Percentiles rank a stretch among this genome's conserved stretches.
Conservation (phyloP, 2,888 invertebrate species). For the Ichneumoninae sp. region DNA sequence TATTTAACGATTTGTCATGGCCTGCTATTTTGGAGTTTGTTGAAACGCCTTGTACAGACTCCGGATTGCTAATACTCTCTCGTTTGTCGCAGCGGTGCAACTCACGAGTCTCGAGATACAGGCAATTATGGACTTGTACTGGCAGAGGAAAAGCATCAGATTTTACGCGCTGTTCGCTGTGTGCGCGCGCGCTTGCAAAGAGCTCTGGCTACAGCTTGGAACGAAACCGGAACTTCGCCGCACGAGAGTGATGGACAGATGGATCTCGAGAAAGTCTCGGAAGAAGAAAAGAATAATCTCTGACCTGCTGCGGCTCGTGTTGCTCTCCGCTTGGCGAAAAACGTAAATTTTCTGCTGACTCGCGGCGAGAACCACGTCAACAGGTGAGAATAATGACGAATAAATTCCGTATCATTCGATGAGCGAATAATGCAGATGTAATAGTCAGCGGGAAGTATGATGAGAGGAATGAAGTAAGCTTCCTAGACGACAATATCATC, state of each 20-base stretch:
- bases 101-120: background rate
- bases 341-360: constrained; percentile 53
- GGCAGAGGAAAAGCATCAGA: background rate
- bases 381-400: constrained; percentile 45
- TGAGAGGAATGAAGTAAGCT: constrained; percentile 5
- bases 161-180: background rate
- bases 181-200: constrained; percentile 12
- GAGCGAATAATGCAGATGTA: constrained; percentile 49
- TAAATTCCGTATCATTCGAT: constrained; percentile 39
- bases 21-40: background rate
- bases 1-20: background rate
- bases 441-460: constrained; percentile 30
- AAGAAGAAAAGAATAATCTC: constrained; percentile 32
- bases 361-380: constrained; percentile 38
- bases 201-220: constrained; percentile 13
- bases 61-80: background rate
- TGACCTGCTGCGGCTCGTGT: constrained; percentile 18
- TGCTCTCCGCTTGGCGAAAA: background rate
- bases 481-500: background rate
- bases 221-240: constrained; percentile 25
- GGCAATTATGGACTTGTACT: background rate
- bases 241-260: constrained; percentile 10
- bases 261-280: constrained; percentile 28
- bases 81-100: background rate
- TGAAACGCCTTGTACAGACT: background rate